These are phyloP conservation scores for Aplodontia rufa DNA, from an alignment of 2,113 vertebrate genomes.

Conservation along the genomic window DNA sequence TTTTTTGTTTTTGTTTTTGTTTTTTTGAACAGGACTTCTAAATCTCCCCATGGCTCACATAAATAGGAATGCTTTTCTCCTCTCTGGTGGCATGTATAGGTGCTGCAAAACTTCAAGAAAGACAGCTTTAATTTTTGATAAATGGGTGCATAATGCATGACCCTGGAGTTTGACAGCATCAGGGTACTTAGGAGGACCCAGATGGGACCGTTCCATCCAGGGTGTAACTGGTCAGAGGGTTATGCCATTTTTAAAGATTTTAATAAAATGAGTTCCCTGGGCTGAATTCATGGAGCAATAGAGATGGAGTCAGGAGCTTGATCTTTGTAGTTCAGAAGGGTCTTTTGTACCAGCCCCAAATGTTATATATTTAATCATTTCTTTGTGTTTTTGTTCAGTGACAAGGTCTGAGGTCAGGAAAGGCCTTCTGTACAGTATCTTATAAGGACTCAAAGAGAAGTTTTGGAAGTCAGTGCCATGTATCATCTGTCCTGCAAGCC, in stretches of 20 bases:
- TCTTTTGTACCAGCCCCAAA: no score
- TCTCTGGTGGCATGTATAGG: neutral
- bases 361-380: no score
- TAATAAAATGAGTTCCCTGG: neutral
- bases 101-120: neutral
- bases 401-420: no score
- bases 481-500: no score
- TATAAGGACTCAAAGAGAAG: no score
- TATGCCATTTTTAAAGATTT: neutral
- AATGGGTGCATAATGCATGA: neutral
- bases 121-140: neutral
- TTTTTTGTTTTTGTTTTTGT: neutral
- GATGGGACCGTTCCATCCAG: neutral
- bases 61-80: neutral
- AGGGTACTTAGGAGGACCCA: neutral
- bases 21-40: neutral
- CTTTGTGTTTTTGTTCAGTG: no score
- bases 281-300: neutral
- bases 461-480: no score
- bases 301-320: neutral
- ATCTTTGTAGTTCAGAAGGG: neutral
- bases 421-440: no score
- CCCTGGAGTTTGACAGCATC: neutral
- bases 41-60: neutral
- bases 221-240: neutral